Percentiles rank a stretch among this genome's conserved stretches.
Evolutionary conservation across 1,140 invertebrate genomes (phyloP).

Genomic region (Drosophila asahinai): DNA sequence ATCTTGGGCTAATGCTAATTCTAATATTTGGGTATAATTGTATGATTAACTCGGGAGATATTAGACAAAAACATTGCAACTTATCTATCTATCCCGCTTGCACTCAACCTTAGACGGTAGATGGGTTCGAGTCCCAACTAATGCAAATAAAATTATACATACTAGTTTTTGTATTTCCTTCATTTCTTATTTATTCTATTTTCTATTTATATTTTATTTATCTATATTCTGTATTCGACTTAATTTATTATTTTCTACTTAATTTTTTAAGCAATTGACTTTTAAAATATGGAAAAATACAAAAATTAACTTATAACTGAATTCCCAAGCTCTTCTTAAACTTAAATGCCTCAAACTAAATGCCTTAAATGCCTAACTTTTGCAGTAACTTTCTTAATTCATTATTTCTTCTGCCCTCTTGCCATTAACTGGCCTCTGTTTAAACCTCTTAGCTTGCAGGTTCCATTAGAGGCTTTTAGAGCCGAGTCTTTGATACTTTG

Average conservation of each 20-base stretch:
- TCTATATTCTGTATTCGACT: too few relatives aligned
- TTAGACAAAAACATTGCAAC: not conserved
- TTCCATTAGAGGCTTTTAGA: conserved; percentile 41
- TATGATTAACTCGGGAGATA: not conserved
- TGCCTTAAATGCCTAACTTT: too few relatives aligned
- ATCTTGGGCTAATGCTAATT: too few relatives aligned
- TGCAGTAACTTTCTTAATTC: not conserved
- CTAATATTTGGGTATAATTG: too few relatives aligned
- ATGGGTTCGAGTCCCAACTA: too few relatives aligned
- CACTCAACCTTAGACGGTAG: too few relatives aligned
- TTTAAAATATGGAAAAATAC: not conserved
- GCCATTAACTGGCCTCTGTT: not conserved
- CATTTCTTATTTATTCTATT: not conserved
- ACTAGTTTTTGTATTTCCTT: not conserved
- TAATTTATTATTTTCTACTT: not conserved
- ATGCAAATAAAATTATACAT: too few relatives aligned
- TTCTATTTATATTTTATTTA: not conserved
- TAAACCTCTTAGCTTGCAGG: conserved; percentile 21
- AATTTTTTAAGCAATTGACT: not conserved
- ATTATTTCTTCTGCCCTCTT: not conserved
- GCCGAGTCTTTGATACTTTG: conserved; percentile 20
- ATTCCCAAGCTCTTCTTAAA: not conserved
- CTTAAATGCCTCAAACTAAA: too few relatives aligned
- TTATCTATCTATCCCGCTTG: not conserved
- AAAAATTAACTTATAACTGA: not conserved